Base-by-base conservation (phyloP, 2,797 vertebrate species). In the Liparis tanakae region DNA sequence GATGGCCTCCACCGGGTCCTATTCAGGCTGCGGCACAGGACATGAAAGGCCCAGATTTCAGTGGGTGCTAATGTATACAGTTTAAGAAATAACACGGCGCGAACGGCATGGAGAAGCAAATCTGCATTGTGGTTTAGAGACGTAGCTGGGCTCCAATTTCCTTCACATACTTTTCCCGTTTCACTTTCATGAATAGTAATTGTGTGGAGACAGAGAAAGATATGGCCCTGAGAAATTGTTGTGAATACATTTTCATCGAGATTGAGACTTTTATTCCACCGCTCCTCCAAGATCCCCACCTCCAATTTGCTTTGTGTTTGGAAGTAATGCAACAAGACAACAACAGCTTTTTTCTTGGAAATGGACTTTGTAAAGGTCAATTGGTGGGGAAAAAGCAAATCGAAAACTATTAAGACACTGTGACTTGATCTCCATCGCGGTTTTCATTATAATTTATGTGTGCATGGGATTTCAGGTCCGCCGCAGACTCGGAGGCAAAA, bases 11-110 rank as follows among this genome's bases (percentile, higher is more conserved):
- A 36, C 62, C 62, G 17, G 36, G 68, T 33, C 15, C 33, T 20
- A 44, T 59, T 48, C 70, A 17, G 57, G 17, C 76, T 71, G 34
- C 78, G 68, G 18, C 56, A 41, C 57, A 72, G 77, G 67, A 86
- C 85, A 70, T 81, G 58, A 86, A 85, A 58, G 81, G 54, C 33
- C 39, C 37, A 59, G 56, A 68, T 82, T 76, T 74, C 58, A 68
- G 64, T 60, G 41, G 71, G 64, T 60, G 60, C 56, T 84, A 72
- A 87, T 85, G 74, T 72, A 30, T 54, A 65, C 17, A 65, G 69
- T 67, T 75, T 71, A 55, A 76, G 65, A 80, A 83, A 72, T 66
- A 74, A 80, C 63, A 70, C 50, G 3, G 54, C 15, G 25, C 55
- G 76, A 75, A 77, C 30, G 36, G 59, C 70, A 73, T 72, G 17